A percentile compares a stretch with the other conserved stretches of the same genome.
Conservation (phyloP, 2,797 vertebrate species). For the Pantherophis vulpinus region DNA sequence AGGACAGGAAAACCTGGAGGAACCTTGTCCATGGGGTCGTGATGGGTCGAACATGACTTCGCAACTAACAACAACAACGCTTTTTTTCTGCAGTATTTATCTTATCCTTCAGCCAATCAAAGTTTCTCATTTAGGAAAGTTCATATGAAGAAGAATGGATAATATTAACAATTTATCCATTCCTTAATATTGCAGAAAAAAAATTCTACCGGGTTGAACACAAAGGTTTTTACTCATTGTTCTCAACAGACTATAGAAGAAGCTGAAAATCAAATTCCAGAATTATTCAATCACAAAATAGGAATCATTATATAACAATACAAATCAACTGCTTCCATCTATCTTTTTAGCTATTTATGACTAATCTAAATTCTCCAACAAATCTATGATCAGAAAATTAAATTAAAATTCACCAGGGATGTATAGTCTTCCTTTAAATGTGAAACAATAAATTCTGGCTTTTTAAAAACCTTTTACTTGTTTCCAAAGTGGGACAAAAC, state of each 20-base stretch:
- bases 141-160: not conserved
- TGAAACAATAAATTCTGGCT: not conserved
- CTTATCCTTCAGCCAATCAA: not conserved
- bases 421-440: not conserved
- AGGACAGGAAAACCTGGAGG: too few relatives aligned
- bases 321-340: not conserved
- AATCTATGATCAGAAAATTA: not conserved
- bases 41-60: too few relatives aligned
- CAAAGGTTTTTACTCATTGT: not conserved
- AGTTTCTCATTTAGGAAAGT: not conserved
- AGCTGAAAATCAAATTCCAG: not conserved
- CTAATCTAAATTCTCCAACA: not conserved
- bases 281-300: not conserved
- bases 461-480: not conserved
- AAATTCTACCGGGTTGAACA: not conserved
- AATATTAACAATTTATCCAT: not conserved
- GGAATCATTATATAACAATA: not conserved
- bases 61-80: too few relatives aligned
- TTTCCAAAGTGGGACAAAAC: not conserved
- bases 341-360: not conserved
- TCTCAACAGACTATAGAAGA: not conserved
- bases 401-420: not conserved
- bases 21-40: too few relatives aligned
- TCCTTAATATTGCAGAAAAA: not conserved
- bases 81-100: not conserved